Conservation (phyloP, 2,888 invertebrate species). For the Crematogaster levior region DNA sequence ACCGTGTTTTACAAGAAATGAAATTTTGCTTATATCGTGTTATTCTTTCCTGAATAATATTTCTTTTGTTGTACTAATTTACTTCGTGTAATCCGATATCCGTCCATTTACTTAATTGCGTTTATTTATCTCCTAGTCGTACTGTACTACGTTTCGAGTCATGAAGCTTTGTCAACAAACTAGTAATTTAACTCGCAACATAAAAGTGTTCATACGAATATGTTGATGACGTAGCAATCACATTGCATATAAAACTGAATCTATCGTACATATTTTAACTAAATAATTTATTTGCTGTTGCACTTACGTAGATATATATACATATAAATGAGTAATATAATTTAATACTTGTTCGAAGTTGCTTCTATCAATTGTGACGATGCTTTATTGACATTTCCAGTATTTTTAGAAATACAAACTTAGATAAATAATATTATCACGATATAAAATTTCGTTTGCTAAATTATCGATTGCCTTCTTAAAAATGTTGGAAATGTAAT, state of each 20-base stretch:
- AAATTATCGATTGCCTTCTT: background rate
- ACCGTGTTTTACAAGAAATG: background rate
- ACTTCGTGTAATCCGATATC: background rate
- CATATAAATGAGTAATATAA: background rate
- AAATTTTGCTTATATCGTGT: background rate
- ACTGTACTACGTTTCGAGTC: background rate
- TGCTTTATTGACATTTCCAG: constrained; percentile 13
- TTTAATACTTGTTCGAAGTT: background rate
- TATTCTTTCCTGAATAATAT: background rate
- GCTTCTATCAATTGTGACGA: constrained; percentile 8
- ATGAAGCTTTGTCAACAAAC: constrained; percentile 8
- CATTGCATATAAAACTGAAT: constrained; percentile 5
- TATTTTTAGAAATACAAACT: background rate
- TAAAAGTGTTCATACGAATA: background rate
- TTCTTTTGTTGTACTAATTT: background rate
- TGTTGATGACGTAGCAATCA: background rate
- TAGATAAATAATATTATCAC: background rate
- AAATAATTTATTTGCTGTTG: constrained; percentile 20
- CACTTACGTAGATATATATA: constrained; percentile 18
- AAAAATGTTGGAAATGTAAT: constrained; percentile 16
- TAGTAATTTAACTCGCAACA: background rate
- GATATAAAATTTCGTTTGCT: background rate
- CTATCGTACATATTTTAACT: background rate
- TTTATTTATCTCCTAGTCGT: constrained; percentile 5
- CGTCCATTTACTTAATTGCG: background rate